Evolutionary conservation across 2,888 invertebrate genomes (phyloP).

Genomic region (Melanchra persicariae): DNA sequence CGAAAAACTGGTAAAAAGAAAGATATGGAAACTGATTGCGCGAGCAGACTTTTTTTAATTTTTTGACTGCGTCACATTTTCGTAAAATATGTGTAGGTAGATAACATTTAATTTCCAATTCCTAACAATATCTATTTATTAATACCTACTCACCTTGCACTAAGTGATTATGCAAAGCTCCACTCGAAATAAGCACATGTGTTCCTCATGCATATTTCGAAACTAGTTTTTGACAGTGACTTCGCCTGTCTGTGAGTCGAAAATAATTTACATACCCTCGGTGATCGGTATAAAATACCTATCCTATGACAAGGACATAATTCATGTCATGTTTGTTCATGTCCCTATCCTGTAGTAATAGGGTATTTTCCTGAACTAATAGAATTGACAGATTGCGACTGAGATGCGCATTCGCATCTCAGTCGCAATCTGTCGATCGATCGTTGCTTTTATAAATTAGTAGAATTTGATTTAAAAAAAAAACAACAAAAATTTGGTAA

Average conservation of each 20-base stretch:
- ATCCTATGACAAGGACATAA: no score
- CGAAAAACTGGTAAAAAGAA: not conserved
- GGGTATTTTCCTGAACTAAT: no score
- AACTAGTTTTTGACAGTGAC: not conserved
- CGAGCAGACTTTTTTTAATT: not conserved
- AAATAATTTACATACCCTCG: no score
- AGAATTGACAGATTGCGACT: no score
- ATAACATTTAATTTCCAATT: slow-evolving; percentile 6
- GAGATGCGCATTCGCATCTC: no score
- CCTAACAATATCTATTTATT: slow-evolving; percentile 14
- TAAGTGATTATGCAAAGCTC: slow-evolving; percentile 20
- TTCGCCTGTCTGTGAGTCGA: not conserved
- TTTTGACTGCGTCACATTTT: not conserved
- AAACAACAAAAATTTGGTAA: no score
- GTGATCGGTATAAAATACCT: no score
- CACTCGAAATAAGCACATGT: not conserved
- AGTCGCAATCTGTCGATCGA: no score
- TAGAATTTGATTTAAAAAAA: no score
- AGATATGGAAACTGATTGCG: not conserved
- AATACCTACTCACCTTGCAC: slow-evolving; percentile 16
- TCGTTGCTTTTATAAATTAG: no score
- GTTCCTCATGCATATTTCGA: not conserved
- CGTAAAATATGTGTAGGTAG: not conserved
- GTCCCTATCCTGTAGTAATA: no score
- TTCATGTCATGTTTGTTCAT: no score